Conservation (phyloP, 2,113 vertebrate genomes). For the Rhinogobius similis region DNA sequence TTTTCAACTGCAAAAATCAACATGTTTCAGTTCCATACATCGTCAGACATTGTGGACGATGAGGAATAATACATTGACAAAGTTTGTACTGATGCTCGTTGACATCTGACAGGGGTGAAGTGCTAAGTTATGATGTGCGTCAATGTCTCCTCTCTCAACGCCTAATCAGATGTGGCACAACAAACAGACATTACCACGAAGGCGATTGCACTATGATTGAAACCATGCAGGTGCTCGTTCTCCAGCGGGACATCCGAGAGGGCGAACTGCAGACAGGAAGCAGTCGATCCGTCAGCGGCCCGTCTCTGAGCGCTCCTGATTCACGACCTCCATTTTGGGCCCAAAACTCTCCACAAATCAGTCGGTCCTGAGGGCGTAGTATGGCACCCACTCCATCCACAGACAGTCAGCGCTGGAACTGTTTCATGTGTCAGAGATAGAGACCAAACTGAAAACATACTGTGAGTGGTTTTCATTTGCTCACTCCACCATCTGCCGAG, state of each 20-base stretch:
- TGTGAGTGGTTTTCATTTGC: slow-evolving; percentile 25
- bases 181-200: slow-evolving; percentile 30
- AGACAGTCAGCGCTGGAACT: slow-evolving; percentile 21
- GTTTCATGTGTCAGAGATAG: slow-evolving; percentile 35
- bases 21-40: neutral
- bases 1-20: neutral
- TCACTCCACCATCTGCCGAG: slow-evolving; percentile 32
- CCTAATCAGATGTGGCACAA: slow-evolving; percentile 29
- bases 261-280: slow-evolving; percentile 17
- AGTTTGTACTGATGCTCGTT: neutral
- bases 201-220: slow-evolving; percentile 57
- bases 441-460: slow-evolving; percentile 27
- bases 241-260: slow-evolving; percentile 42
- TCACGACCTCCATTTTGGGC: slow-evolving; percentile 61
- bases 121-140: slow-evolving; percentile 34
- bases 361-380: slow-evolving; percentile 34
- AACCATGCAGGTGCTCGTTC: slow-evolving; percentile 46
- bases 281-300: slow-evolving; percentile 63
- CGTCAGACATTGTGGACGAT: neutral
- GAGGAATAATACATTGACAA: neutral
- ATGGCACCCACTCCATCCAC: slow-evolving; percentile 35
- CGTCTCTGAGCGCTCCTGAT: slow-evolving; percentile 51
- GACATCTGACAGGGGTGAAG: slow-evolving; percentile 26
- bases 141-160: slow-evolving; percentile 17
- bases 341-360: slow-evolving; percentile 64